Conservation (phyloP, 2,888 invertebrate species). For the Trichopria drosophilae region DNA sequence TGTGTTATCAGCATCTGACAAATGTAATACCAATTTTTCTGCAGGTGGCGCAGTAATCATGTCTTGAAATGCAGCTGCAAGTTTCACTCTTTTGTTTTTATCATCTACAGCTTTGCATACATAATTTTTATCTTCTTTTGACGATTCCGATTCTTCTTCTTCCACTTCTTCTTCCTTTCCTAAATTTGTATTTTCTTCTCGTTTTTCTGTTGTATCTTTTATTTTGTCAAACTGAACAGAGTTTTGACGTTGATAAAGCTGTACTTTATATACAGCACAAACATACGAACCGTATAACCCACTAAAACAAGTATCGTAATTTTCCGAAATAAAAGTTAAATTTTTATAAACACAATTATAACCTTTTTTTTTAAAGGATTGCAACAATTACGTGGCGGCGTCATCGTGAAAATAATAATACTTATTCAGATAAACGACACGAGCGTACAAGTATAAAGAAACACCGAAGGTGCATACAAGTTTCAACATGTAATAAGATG, state of each 20-base stretch:
- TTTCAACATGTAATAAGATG: too few relatives aligned
- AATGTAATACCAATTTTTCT: neutral
- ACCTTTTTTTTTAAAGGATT: too few relatives aligned
- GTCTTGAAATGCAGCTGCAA: neutral
- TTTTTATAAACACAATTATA: too few relatives aligned
- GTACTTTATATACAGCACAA: constrained; percentile 2
- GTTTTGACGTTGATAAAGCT: neutral
- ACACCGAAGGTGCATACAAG: too few relatives aligned
- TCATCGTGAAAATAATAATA: too few relatives aligned
- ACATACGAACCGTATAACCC: constrained; percentile 1
- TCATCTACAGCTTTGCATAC: neutral
- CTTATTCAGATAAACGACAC: too few relatives aligned
- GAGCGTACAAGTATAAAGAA: too few relatives aligned
- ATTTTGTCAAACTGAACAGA: too few relatives aligned
- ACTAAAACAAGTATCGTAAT: too few relatives aligned
- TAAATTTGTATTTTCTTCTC: neutral
- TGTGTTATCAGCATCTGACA: neutral
- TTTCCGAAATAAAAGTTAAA: too few relatives aligned
- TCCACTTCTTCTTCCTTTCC: neutral
- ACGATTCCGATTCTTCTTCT: neutral
- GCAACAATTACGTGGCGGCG: too few relatives aligned
- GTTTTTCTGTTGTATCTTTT: too few relatives aligned
- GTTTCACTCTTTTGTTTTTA: neutral
- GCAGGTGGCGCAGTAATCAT: neutral
- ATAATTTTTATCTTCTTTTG: constrained; percentile 6